Percentiles rank a stretch among this genome's conserved stretches.
These are phyloP conservation scores for Epirrhoe tristata DNA, from an alignment of 2,888 invertebrate species.

Conservation along the genomic window DNA sequence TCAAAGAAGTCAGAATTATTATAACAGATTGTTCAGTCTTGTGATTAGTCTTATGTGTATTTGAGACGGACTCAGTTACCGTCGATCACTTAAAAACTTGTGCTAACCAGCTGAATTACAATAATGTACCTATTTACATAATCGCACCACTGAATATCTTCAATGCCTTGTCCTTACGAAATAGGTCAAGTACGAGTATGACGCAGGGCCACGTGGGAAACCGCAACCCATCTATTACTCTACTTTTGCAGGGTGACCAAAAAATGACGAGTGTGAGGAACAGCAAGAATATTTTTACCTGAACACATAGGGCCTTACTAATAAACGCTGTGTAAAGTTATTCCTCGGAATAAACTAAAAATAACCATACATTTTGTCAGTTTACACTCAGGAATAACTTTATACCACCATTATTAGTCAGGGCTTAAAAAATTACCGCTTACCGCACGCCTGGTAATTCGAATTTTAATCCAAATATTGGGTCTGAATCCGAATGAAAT, in stretches of 20 bases:
- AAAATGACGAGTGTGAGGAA: neutral
- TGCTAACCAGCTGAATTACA: constrained; percentile 16
- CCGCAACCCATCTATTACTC: neutral
- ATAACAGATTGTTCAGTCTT: neutral
- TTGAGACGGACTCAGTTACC: neutral
- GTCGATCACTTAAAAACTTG: neutral
- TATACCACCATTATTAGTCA: too few species aligned
- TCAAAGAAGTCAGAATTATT: neutral
- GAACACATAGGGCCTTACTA: too few species aligned
- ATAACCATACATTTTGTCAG: too few species aligned
- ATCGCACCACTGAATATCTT: constrained; percentile 26
- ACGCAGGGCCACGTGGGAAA: constrained; percentile 22
- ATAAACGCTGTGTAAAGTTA: too few species aligned
- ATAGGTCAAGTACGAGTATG: constrained; percentile 26
- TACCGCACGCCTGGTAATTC: too few species aligned
- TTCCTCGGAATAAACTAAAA: too few species aligned
- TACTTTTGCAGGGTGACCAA: neutral
- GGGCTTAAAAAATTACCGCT: too few species aligned
- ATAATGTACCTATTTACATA: constrained; percentile 23
- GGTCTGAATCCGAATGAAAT: too few species aligned
- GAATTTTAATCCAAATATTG: too few species aligned
- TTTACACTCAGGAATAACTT: too few species aligned
- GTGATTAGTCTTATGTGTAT: neutral
- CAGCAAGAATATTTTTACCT: neutral
- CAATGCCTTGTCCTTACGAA: constrained; percentile 26